Evolutionary conservation across 92 coral and sea anemone species (phyloP).

Genomic region (Parazoanthus darwini): DNA sequence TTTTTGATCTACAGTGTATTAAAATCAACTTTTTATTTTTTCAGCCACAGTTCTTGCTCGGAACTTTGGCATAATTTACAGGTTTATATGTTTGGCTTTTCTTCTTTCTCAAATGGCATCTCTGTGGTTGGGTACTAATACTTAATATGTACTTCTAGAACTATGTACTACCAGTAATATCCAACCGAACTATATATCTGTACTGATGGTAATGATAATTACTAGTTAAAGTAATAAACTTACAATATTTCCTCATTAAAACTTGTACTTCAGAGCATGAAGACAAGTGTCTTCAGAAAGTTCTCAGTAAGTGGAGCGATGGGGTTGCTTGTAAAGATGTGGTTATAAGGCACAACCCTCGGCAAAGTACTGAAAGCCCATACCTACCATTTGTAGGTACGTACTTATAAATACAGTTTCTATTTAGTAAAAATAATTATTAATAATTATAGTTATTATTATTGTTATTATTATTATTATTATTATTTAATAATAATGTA

Average conservation of each 20-base stretch:
- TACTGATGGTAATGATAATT: no score
- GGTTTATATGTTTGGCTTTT: no score
- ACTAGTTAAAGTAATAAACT: background rate
- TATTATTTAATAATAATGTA: no score
- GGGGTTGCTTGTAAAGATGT: conserved; percentile 73
- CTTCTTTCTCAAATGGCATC: no score
- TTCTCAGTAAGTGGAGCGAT: conserved; percentile 77
- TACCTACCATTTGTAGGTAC: conserved; percentile 87
- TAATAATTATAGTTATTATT: background rate
- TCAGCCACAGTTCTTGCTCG: no score
- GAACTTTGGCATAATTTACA: no score
- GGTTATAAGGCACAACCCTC: conserved; percentile 74
- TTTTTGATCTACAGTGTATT: no score
- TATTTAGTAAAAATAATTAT: background rate
- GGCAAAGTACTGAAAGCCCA: conserved; percentile 74
- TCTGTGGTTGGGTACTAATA: no score
- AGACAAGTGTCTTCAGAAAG: conserved; percentile 84
- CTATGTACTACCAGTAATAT: no score
- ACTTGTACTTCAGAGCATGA: conserved; percentile 66
- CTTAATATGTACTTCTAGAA: no score
- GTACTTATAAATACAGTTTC: background rate
- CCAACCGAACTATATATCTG: background rate
- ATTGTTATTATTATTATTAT: background rate
- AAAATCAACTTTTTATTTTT: no score
- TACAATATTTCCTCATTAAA: background rate